Evolutionary conservation across 2,888 invertebrate species (phyloP).

Genomic region (Pachycephus smyrnensis): DNA sequence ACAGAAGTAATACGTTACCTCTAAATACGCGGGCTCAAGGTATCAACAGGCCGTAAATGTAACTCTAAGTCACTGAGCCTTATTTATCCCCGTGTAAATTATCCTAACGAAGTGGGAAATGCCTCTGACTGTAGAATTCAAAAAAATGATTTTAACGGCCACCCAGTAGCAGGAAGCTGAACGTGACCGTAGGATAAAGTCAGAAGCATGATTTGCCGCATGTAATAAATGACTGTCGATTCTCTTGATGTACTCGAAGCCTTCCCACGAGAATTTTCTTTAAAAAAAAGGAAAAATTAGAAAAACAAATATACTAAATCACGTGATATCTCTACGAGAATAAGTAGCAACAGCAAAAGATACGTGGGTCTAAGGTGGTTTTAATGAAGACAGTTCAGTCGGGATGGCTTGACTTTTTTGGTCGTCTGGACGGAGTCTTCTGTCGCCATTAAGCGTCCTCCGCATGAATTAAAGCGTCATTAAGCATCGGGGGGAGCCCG

Average conservation of each 20-base stretch:
- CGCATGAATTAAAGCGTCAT: slow-evolving; percentile 23
- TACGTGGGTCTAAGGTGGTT: not conserved
- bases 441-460: not conserved
- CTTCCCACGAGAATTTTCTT: not conserved
- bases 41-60: not conserved
- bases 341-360: not conserved
- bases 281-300: not conserved
- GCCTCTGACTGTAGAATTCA: not conserved
- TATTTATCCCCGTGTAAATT: not conserved
- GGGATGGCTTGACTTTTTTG: not conserved
- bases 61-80: not conserved
- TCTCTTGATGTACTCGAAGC: not conserved
- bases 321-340: too few species aligned
- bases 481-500: slow-evolving; percentile 15
- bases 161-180: not conserved
- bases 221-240: not conserved
- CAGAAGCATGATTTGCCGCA: not conserved
- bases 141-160: not conserved
- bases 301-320: not conserved
- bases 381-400: not conserved
- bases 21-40: not conserved
- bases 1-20: not conserved
- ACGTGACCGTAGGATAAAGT: not conserved
- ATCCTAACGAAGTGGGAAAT: not conserved
- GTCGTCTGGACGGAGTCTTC: not conserved